These are phyloP conservation scores for Eulemur mongoz DNA, from an alignment of 2,797 vertebrate genomes.

Conservation along the genomic window DNA sequence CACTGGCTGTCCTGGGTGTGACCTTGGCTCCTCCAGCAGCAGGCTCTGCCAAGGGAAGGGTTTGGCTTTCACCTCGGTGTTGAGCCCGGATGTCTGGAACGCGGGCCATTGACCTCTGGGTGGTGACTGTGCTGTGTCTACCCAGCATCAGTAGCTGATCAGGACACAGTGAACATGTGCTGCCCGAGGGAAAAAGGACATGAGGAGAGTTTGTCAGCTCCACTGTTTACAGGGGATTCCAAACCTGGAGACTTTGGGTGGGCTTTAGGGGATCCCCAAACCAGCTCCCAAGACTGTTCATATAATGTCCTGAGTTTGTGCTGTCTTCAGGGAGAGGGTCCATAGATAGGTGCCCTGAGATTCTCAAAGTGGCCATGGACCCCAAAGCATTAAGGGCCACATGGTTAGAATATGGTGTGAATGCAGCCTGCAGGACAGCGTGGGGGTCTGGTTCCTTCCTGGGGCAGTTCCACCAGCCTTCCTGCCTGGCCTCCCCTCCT, in stretches of 20 bases:
- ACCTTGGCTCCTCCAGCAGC: rapidly evolving
- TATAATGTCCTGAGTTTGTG: not conserved
- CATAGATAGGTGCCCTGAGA: not conserved
- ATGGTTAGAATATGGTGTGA: not conserved
- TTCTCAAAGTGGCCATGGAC: not conserved
- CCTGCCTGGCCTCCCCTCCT: not conserved
- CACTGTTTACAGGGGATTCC: not conserved
- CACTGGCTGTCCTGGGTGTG: not conserved
- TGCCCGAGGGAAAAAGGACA: not conserved
- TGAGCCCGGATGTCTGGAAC: not conserved
- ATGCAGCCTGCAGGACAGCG: not conserved
- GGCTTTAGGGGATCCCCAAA: not conserved
- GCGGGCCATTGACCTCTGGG: not conserved
- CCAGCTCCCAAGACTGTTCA: not conserved
- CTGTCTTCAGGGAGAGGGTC: not conserved
- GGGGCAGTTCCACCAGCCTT: not conserved
- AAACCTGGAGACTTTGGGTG: not conserved
- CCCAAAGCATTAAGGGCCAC: not conserved
- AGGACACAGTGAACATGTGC: not conserved
- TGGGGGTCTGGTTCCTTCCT: not conserved
- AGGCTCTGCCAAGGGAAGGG: not conserved
- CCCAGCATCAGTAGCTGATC: too few relatives aligned
- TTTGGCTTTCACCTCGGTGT: not conserved
- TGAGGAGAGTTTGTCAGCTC: not conserved
- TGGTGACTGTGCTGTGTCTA: not conserved